phyloP scores from a whole-genome alignment of 2,888 invertebrate genomes.

The Ormyrus labotus region DNA sequence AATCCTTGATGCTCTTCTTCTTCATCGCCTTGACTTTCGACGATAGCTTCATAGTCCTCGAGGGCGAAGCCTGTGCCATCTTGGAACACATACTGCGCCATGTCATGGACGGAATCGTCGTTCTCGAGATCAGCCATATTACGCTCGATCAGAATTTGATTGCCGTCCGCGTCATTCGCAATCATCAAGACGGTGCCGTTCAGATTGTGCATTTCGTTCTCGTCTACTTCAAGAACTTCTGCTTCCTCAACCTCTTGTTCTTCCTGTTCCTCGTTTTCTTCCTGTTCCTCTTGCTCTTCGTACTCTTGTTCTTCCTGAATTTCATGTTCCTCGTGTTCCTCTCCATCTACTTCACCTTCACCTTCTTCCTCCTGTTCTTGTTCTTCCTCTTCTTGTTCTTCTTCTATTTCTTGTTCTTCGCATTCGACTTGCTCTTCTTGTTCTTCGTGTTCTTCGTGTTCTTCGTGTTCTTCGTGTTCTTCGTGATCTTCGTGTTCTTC shows the following conservation, averaged over 20 bases:
- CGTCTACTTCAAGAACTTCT: slow-evolving; percentile 63
- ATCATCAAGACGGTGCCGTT: slow-evolving; percentile 74
- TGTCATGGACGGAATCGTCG: slow-evolving; percentile 68
- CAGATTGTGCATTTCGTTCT: slow-evolving; percentile 66
- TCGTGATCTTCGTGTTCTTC: slow-evolving; percentile 55
- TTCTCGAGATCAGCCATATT: slow-evolving; percentile 66
- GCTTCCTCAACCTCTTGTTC: slow-evolving; percentile 53
- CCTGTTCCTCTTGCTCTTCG: slow-evolving; percentile 41
- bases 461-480: slow-evolving; percentile 41
- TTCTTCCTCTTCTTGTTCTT: slow-evolving; percentile 35
- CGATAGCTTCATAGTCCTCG: slow-evolving; percentile 61
- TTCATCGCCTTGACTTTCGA: slow-evolving; percentile 57
- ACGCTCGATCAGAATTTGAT: slow-evolving; percentile 72
- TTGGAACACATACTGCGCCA: slow-evolving; percentile 68
- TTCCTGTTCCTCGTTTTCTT: slow-evolving; percentile 55
- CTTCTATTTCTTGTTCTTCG: slow-evolving; percentile 52
- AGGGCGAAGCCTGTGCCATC: slow-evolving; percentile 64
- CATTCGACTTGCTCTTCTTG: slow-evolving; percentile 51
- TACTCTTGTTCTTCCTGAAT: slow-evolving; percentile 41
- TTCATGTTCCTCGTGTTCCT: slow-evolving; percentile 7
- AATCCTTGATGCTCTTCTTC: slow-evolving; percentile 49
- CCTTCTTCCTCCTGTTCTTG: slow-evolving; percentile 48
- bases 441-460: slow-evolving; percentile 45
- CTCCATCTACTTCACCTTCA: not conserved
- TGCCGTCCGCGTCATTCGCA: slow-evolving; percentile 70